Conservation (phyloP, 35 echinoderm and acorn worm genomes). For the Ptychodera flava region DNA sequence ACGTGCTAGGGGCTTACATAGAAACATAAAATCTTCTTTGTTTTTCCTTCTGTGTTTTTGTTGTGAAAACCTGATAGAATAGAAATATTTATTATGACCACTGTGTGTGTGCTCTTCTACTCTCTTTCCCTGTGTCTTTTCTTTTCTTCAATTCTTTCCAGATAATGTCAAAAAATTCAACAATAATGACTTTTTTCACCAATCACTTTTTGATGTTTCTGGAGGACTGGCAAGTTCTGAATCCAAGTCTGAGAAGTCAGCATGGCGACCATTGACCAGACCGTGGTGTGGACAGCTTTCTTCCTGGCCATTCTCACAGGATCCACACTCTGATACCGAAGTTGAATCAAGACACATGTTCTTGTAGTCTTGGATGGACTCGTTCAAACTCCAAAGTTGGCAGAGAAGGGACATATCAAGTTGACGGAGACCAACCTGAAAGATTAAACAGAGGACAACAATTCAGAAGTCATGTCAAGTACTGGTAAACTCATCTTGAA, state of each 20-base stretch:
- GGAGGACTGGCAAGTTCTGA: background rate
- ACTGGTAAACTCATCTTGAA: no score
- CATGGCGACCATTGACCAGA: background rate
- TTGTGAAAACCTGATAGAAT: no score
- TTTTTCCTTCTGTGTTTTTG: no score
- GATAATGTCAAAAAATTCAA: no score
- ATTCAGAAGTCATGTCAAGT: no score
- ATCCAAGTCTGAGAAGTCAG: background rate
- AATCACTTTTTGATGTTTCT: background rate
- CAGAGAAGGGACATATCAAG: slow-evolving; percentile 89
- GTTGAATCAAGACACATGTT: background rate
- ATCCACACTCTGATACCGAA: background rate
- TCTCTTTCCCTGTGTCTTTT: no score
- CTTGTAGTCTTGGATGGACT: slow-evolving; percentile 97
- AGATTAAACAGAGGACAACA: no score
- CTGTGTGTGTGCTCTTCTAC: no score
- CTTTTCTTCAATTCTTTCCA: no score
- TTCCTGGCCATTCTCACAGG: background rate
- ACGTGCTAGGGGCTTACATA: no score
- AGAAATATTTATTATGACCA: no score
- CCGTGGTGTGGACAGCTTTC: background rate
- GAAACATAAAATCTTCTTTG: no score
- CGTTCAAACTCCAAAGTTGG: slow-evolving; percentile 82
- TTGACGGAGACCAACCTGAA: slow-evolving; percentile 93
- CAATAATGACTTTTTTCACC: background rate